These are phyloP conservation scores for Theristus sp. DNA, from an alignment of 2,888 invertebrate genomes.

Conservation along the genomic window DNA sequence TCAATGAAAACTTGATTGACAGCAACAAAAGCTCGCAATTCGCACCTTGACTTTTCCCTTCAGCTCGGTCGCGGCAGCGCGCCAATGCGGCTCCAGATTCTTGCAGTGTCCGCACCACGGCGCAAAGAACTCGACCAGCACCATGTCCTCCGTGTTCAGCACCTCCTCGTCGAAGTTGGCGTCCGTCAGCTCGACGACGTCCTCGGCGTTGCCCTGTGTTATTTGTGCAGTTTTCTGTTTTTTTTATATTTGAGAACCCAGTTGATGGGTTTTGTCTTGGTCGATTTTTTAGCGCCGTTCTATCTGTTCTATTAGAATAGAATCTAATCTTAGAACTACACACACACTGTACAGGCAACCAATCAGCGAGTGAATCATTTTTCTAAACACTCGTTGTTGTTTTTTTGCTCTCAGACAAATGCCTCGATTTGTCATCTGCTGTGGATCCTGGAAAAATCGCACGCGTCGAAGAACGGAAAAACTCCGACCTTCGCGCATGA, in stretches of 20 bases:
- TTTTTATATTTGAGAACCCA: no score
- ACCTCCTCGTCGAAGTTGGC: slow-evolving; percentile 82
- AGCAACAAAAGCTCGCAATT: no score
- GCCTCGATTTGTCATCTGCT: background rate
- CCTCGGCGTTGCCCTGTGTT: slow-evolving; percentile 29
- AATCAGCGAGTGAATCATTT: no score
- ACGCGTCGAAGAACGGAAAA: no score
- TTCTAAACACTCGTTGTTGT: background rate
- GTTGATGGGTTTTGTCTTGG: no score
- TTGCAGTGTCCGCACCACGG: slow-evolving; percentile 80
- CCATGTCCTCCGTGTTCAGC: slow-evolving; percentile 74
- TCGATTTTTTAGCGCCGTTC: no score
- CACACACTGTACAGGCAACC: no score
- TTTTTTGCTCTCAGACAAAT: background rate
- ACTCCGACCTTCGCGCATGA: no score
- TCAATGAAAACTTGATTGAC: no score
- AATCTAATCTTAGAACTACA: no score
- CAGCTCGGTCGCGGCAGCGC: slow-evolving; percentile 72
- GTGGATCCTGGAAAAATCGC: background rate
- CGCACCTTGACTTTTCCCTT: slow-evolving; percentile 66
- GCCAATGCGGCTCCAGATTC: slow-evolving; percentile 87
- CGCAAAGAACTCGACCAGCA: slow-evolving; percentile 94
- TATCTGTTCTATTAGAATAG: no score
- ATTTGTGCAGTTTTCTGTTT: no score
- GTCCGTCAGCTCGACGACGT: slow-evolving; percentile 82